Evolutionary conservation across 2,113 vertebrate genomes (phyloP), one percentile per base, ranked within the genome.

Genomic region (Catharus minimus): DNA sequence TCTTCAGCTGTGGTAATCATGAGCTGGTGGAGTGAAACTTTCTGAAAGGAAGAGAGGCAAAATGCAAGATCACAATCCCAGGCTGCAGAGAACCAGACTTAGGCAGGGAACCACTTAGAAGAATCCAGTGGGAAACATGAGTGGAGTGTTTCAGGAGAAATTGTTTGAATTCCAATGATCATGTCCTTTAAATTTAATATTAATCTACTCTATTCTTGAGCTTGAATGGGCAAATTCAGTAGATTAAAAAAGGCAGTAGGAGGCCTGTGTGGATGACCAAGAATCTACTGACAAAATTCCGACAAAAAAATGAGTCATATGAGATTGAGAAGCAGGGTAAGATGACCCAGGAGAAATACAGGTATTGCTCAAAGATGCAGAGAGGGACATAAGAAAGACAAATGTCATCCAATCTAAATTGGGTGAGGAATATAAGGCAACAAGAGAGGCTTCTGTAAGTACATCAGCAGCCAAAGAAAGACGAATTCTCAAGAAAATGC

Each of bases 131-230:
- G 11, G 6, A 86, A 60, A 56, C 4, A 32, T 17, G 9, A 20
- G 11, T 41, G 5, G n/a, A 53, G 10, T 49, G 3, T 32, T 47
- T 32, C 15, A 60, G 28, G 6, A 79, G 15, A 80, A 55, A 39
- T 15, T 0, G 13, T 14, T 82, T 1, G 1, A 12, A 47, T 86
- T 73, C 27, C 6, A 74, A 5, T 47, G 0, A 60, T 52, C 1
- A 4, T 28, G 2, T 79, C 5, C 9, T 74, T 28, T 15, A 85
- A 58, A 10, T 8, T 64, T n/a, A 61, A 15, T 17, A 50, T 56
- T 2, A 1, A 13, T 15, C 14, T 41, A 8, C 11, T 67, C 9
- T 8, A 11, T n/a, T 75, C 28, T 62, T 82, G 21, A 79, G 4
- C 10, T 69, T 78, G 30, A 62, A 82, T 32, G 9, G 13, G 30